Percentiles rank a stretch among this genome's conserved stretches.
Evolutionary conservation across 2,797 vertebrate genomes (phyloP).

Genomic region (Knipowitschia caucasica): DNA sequence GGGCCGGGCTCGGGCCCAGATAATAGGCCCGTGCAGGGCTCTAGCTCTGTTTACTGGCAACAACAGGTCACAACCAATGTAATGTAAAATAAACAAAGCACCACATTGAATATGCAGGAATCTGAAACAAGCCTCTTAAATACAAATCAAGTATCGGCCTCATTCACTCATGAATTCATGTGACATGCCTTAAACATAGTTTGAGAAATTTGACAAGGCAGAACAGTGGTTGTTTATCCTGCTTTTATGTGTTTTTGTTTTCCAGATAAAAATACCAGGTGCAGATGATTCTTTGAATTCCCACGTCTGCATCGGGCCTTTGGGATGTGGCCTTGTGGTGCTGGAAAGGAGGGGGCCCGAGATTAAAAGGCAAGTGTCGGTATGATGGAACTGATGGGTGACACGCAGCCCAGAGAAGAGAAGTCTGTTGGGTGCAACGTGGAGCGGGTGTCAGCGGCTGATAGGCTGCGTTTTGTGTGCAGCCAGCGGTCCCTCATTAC

Average conservation of each 20-base stretch:
- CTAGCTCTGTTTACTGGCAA: neutral
- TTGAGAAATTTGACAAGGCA: constrained; percentile 42
- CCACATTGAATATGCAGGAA: neutral
- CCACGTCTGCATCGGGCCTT: constrained; percentile 34
- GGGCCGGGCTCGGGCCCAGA: no score
- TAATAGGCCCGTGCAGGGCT: no score
- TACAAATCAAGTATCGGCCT: constrained; percentile 17
- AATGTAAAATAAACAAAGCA: neutral
- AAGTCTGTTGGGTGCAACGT: constrained; percentile 25
- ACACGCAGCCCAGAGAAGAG: constrained; percentile 23
- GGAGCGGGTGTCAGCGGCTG: constrained; percentile 62
- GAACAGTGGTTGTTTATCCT: constrained; percentile 17
- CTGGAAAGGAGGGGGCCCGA: neutral
- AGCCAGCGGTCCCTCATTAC: constrained; percentile 66
- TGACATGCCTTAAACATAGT: constrained; percentile 21
- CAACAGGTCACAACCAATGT: constrained; percentile 5
- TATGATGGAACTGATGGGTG: constrained; percentile 63
- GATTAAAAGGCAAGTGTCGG: constrained; percentile 54
- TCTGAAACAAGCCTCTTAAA: constrained; percentile 4
- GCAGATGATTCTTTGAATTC: constrained; percentile 37
- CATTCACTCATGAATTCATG: constrained; percentile 37
- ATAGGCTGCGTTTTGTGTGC: constrained; percentile 59
- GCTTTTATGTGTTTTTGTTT: constrained; percentile 15
- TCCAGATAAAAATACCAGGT: constrained; percentile 23
- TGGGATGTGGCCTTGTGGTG: constrained; percentile 32